Percentiles rank a stretch among this genome's conserved stretches.
Evolutionary conservation across 2,888 invertebrate species (phyloP).

Genomic region (Cantharis nigra): DNA sequence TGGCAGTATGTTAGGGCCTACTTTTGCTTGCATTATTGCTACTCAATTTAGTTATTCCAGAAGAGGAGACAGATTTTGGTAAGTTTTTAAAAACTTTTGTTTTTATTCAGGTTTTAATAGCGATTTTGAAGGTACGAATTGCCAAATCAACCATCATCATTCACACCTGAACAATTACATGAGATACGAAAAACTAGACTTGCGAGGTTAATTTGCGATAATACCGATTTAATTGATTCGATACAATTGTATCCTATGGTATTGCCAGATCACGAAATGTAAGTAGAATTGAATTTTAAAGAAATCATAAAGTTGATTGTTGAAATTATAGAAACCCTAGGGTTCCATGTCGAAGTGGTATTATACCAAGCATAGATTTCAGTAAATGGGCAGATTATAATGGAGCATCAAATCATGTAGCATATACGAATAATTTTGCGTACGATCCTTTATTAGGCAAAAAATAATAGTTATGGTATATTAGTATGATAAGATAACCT

Average conservation of each 20-base stretch:
- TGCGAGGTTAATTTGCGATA: conserved; percentile 86
- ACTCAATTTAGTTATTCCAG: conserved; percentile 89
- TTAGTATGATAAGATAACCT: conserved; percentile 17
- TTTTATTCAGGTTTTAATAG: neutral
- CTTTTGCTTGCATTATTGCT: conserved; percentile 92
- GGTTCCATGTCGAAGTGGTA: conserved; percentile 87
- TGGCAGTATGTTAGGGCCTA: conserved; percentile 92
- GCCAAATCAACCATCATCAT: conserved; percentile 88
- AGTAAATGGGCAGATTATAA: conserved; percentile 85
- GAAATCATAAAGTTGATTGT: conserved; percentile 7
- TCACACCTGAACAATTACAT: conserved; percentile 82
- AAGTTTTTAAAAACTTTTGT: conserved; percentile 35
- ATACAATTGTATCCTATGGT: conserved; percentile 92
- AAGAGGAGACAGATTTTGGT: conserved; percentile 92
- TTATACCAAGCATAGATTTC: conserved; percentile 85
- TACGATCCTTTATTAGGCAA: conserved; percentile 56
- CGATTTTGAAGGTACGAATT: conserved; percentile 72
- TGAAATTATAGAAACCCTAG: conserved; percentile 83
- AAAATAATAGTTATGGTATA: conserved; percentile 6
- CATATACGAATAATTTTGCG: conserved; percentile 65
- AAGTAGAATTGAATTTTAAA: conserved; percentile 57
- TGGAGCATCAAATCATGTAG: conserved; percentile 34
- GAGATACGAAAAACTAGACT: conserved; percentile 82
- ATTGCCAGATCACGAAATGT: conserved; percentile 91
- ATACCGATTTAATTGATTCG: conserved; percentile 89